Evolutionary conservation across 2,797 vertebrate species (phyloP).

Genomic region (Pitangus sulphuratus): DNA sequence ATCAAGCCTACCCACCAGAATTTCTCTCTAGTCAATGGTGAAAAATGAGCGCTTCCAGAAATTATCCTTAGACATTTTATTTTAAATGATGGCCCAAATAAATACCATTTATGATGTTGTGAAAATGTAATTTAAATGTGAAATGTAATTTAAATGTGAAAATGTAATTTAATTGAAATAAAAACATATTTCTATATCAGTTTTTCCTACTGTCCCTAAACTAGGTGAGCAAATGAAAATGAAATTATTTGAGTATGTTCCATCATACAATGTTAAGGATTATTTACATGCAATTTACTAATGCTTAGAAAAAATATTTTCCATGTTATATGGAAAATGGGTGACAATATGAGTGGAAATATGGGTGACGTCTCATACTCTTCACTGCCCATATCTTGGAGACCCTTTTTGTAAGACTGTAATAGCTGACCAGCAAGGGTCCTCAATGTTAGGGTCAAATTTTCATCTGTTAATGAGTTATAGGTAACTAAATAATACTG

Average conservation of each 20-base stretch:
- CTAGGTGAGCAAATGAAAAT: neutral
- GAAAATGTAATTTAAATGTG: too few relatives aligned
- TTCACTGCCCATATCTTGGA: neutral
- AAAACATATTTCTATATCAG: neutral
- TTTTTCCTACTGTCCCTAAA: neutral
- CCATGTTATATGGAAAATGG: neutral
- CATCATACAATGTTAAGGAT: neutral
- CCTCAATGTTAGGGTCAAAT: neutral
- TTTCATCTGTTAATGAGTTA: slow-evolving; percentile 14
- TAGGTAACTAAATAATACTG: neutral
- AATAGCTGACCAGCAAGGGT: neutral
- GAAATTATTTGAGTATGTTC: neutral
- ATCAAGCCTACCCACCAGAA: slow-evolving; percentile 34
- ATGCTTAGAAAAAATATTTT: neutral
- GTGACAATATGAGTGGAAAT: neutral
- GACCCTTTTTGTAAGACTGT: neutral
- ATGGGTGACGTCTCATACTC: neutral
- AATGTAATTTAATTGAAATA: neutral
- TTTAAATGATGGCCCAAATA: neutral
- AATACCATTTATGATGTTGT: too few relatives aligned
- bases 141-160: too few relatives aligned
- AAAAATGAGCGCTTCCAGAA: slow-evolving; percentile 22
- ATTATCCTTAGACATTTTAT: neutral
- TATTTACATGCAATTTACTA: neutral
- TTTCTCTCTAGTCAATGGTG: neutral